Evolutionary conservation across 2,888 invertebrate genomes (phyloP), one percentile per base, ranked within the genome.

Genomic region (Leptogaster cylindrica): DNA sequence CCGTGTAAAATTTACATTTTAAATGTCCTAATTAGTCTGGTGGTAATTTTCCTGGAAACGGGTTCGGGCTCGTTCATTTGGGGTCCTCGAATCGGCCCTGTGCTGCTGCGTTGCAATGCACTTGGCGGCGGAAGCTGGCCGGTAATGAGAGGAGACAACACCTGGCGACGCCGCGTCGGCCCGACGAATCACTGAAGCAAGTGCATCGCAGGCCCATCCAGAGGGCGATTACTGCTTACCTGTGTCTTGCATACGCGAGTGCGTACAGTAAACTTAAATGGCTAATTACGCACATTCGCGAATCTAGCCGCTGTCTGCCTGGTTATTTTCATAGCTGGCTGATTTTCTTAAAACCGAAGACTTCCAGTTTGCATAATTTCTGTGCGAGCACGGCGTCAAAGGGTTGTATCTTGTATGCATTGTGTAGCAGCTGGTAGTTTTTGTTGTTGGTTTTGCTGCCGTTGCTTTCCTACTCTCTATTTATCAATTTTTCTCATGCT

Each of bases 291-390:
- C 52, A 52, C 28, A 52, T 52, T 33, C 52, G 18, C 16, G 52
- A 31, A 52, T 31, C 52, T 33, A 18, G 31, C 33, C 16, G 33
- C 31, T 28, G 31, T 27, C 16, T 12, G 18, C n/a, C 20, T 16
- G 52, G 31, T 31, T 31, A 28, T 52, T 28, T 33, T 52, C 52
- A 52, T 52, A 52, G 31, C 14, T 52, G 33, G 52, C 33, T 52
- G 18, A 10, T 8, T 33, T 14, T 33, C 18, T 27, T 33, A 52
- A 52, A 52, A 33, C 52, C 33, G 31, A 33, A 52, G 52, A 52
- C 52, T 28, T 52, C 33, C 52, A 52, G 52, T 52, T 52, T 52
- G 52, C 52, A 52, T 52, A 52, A 52, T 52, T 52, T 52, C 4
- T 52, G 12, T 16, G 12, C 33, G 31, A 52, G 31, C 33, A 25